phyloP scores from a whole-genome alignment of 2,797 vertebrate species.

The Tympanoctomys barrerae region DNA sequence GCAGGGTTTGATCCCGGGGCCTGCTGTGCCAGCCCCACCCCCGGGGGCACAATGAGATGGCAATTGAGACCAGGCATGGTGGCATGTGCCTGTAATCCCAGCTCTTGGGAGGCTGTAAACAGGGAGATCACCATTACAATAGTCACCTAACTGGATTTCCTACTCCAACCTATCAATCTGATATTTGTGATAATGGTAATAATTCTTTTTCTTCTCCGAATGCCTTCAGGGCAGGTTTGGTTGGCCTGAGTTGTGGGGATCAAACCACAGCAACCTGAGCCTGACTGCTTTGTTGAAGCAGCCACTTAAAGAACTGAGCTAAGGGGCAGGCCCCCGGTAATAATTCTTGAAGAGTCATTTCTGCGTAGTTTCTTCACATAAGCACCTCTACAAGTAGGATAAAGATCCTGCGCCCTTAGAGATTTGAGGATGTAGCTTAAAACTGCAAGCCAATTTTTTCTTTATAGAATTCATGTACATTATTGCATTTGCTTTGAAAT shows the following conservation, averaged over 20 bases:
- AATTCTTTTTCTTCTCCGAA: not conserved
- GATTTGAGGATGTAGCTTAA: not conserved
- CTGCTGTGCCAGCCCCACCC: too few species aligned
- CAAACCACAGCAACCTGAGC: too few species aligned
- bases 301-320: too few species aligned
- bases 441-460: slow-evolving; percentile 9
- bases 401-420: not conserved
- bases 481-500: not conserved
- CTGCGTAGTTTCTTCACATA: not conserved
- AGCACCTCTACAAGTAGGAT: not conserved
- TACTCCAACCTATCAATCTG: not conserved
- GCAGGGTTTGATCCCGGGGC: too few species aligned
- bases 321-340: not conserved
- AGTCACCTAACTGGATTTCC: not conserved
- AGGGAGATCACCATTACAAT: not conserved
- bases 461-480: slow-evolving; percentile 17
- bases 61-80: too few species aligned
- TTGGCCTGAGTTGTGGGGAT: too few species aligned
- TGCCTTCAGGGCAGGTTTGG: too few species aligned
- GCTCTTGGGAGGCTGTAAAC: too few species aligned
- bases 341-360: slow-evolving; percentile 15
- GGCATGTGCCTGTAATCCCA: too few species aligned
- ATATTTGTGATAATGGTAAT: not conserved
- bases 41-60: too few species aligned
- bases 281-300: too few species aligned